These are phyloP conservation scores for Napeogenes sylphis DNA, from an alignment of 2,888 invertebrate species.

Conservation along the genomic window DNA sequence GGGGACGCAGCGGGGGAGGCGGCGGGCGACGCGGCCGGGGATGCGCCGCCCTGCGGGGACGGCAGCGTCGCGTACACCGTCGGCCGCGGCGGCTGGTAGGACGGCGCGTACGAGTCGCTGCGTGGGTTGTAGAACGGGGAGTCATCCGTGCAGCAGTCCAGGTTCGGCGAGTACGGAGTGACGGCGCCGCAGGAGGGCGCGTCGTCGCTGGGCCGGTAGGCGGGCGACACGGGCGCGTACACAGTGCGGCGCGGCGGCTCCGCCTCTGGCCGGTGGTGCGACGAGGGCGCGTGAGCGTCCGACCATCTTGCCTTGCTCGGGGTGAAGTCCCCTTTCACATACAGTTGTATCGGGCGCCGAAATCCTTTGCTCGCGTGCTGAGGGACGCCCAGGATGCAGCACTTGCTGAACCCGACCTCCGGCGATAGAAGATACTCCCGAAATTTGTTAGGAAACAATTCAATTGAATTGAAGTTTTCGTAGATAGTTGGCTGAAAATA, in stretches of 20 bases:
- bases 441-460: slow-evolving; percentile 94
- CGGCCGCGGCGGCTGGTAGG: slow-evolving; percentile 70
- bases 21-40: slow-evolving; percentile 63
- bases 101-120: slow-evolving; percentile 73
- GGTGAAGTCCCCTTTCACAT: slow-evolving; percentile 81
- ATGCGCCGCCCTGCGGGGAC: slow-evolving; percentile 63
- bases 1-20: slow-evolving; percentile 59
- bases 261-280: slow-evolving; percentile 77
- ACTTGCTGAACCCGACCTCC: slow-evolving; percentile 95
- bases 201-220: slow-evolving; percentile 71
- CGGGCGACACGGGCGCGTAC: slow-evolving; percentile 70
- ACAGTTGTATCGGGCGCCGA: slow-evolving; percentile 87
- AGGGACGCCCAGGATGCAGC: slow-evolving; percentile 89
- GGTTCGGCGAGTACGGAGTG: slow-evolving; percentile 71
- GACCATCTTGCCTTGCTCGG: slow-evolving; percentile 81
- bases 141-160: slow-evolving; percentile 67
- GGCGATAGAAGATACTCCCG: slow-evolving; percentile 92
- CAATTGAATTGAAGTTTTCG: slow-evolving; percentile 89
- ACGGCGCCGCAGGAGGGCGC: slow-evolving; percentile 74
- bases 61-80: slow-evolving; percentile 73
- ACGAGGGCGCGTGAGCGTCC: slow-evolving; percentile 80
- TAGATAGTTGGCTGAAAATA: slow-evolving; percentile 86
- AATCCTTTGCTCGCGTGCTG: slow-evolving; percentile 93
- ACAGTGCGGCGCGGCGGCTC: slow-evolving; percentile 74
- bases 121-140: slow-evolving; percentile 75